These are phyloP conservation scores for Dromiciops gliroides DNA, from an alignment of 2,113 vertebrate species.

Conservation along the genomic window DNA sequence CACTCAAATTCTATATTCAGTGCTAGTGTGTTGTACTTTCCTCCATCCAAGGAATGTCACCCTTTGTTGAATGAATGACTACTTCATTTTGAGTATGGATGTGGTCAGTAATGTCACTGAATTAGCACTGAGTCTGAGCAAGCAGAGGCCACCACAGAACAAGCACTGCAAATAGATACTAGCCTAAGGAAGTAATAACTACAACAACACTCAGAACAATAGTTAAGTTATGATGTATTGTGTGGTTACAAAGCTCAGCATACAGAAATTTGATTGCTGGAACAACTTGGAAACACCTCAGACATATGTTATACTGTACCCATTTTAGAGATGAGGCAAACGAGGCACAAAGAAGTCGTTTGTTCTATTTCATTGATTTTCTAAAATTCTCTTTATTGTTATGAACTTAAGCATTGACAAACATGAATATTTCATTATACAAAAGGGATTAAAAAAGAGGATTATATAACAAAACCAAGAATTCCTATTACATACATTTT, in stretches of 20 bases:
- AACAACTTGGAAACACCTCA: not conserved
- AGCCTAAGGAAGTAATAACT: not conserved
- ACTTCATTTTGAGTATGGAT: constrained; percentile 10
- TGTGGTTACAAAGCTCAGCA: not conserved
- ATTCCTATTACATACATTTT: not conserved
- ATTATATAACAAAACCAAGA: not conserved
- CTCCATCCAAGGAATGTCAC: not conserved
- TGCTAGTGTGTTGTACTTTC: not conserved
- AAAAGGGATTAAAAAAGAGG: not conserved
- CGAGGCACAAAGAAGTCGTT: not conserved
- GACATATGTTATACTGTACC: not conserved
- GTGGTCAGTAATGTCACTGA: not conserved
- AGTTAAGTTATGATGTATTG: not conserved
- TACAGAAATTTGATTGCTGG: not conserved
- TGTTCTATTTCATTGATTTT: not conserved
- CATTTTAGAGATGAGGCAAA: not conserved
- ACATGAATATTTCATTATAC: not conserved
- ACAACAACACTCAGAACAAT: not conserved
- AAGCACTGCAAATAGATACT: not conserved
- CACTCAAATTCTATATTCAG: not conserved
- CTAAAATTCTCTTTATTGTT: not conserved
- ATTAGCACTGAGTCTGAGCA: not conserved
- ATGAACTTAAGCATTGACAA: not conserved
- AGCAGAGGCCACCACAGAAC: not conserved
- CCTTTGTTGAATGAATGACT: not conserved